A percentile compares a stretch with the other conserved stretches of the same genome.
Evolutionary conservation across 2,888 invertebrate species (phyloP).

Genomic region (Melieria crassipennis): DNA sequence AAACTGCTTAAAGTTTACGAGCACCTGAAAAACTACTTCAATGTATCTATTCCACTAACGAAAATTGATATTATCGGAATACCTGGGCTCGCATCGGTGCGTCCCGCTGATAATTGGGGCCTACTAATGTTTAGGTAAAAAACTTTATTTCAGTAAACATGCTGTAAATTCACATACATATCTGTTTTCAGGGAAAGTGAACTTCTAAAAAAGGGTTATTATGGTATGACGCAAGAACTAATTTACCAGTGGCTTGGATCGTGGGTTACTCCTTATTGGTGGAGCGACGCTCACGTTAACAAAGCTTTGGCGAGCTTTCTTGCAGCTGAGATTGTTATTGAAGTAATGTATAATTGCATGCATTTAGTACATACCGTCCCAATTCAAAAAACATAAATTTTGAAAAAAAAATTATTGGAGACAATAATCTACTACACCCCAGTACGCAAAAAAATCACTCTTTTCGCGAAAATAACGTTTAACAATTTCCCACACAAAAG

Average conservation of each 20-base stretch:
- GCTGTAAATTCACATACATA: slow-evolving; percentile 27
- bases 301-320: slow-evolving; percentile 81
- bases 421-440: too few relatives aligned
- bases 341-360: slow-evolving; percentile 66
- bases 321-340: slow-evolving; percentile 76
- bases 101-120: slow-evolving; percentile 84
- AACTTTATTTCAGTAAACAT: background rate
- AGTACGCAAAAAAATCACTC: too few relatives aligned
- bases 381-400: too few relatives aligned
- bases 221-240: slow-evolving; percentile 77
- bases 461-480: too few relatives aligned
- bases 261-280: slow-evolving; percentile 79
- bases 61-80: slow-evolving; percentile 79
- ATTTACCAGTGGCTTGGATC: slow-evolving; percentile 85
- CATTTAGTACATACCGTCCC: background rate
- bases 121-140: slow-evolving; percentile 80
- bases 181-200: slow-evolving; percentile 75
- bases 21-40: slow-evolving; percentile 73
- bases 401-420: too few relatives aligned
- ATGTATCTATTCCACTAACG: slow-evolving; percentile 72
- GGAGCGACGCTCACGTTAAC: slow-evolving; percentile 80
- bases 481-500: too few relatives aligned
- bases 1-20: slow-evolving; percentile 71
- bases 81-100: slow-evolving; percentile 76
- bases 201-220: slow-evolving; percentile 72